Percentiles rank a stretch among this genome's conserved stretches.
Conservation (phyloP, 53 echinoderm and acorn worm genomes). For the Paracentrotus lividus region DNA sequence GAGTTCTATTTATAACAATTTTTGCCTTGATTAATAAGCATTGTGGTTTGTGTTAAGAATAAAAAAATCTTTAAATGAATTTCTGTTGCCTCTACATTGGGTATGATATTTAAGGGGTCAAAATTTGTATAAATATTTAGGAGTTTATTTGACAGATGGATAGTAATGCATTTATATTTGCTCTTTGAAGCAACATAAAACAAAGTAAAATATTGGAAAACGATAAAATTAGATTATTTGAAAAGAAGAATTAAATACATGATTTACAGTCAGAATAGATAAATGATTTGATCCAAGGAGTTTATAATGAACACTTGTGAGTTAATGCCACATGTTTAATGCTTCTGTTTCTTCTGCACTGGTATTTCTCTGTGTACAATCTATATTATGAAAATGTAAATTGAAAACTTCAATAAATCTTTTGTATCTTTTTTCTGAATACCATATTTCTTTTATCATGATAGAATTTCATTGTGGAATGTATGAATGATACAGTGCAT, state of each 20-base stretch:
- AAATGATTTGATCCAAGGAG: neutral
- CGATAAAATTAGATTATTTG: neutral
- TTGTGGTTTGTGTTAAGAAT: neutral
- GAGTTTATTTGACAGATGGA: neutral
- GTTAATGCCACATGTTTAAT: neutral
- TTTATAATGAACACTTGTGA: neutral
- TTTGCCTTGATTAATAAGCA: neutral
- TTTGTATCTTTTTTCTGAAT: neutral
- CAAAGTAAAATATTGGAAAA: neutral
- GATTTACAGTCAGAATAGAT: neutral
- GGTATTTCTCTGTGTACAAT: neutral
- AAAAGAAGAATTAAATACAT: neutral
- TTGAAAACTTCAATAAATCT: neutral
- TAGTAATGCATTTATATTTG: neutral
- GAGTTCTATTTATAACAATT: neutral
- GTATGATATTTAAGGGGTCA: neutral
- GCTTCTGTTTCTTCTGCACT: neutral
- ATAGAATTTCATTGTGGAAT: neutral
- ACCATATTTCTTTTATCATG: neutral
- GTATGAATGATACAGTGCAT: conserved; percentile 1
- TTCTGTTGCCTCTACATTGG: neutral
- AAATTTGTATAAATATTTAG: neutral
- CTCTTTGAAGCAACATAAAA: neutral
- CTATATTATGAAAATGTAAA: neutral
- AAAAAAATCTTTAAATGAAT: neutral